A percentile compares a stretch with the other conserved stretches of the same genome.
These are phyloP conservation scores for Gymnoscopelus braueri DNA, from an alignment of 2,797 vertebrate genomes.

Conservation along the genomic window DNA sequence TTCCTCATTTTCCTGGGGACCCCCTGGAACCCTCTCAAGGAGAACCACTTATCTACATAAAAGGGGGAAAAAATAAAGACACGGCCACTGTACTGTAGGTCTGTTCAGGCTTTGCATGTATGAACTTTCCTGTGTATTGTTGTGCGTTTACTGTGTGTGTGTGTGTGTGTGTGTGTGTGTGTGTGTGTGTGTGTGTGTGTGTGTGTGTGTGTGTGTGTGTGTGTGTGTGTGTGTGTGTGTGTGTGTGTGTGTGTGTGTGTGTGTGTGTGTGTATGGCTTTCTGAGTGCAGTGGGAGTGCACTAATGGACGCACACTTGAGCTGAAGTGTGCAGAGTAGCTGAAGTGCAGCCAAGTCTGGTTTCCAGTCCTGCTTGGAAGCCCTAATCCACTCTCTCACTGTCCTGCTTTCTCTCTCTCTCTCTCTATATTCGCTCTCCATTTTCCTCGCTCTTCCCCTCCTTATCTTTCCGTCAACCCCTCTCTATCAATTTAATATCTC, in stretches of 20 bases:
- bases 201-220: constrained; percentile 12
- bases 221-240: constrained; percentile 18
- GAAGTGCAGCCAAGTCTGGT: constrained; percentile 82
- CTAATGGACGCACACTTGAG: constrained; percentile 84
- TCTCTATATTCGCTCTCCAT: constrained; percentile 49
- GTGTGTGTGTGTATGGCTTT: constrained; percentile 64
- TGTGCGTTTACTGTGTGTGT: not conserved
- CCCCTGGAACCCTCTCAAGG: too few relatives aligned
- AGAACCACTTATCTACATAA: too few relatives aligned
- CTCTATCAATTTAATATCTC: constrained; percentile 68
- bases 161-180: too few relatives aligned
- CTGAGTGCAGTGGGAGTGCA: constrained; percentile 76
- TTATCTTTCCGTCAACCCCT: constrained; percentile 39
- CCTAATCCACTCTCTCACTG: constrained; percentile 67
- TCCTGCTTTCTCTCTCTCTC: constrained; percentile 54
- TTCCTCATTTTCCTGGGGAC: too few relatives aligned
- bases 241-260: constrained; percentile 48
- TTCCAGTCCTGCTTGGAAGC: constrained; percentile 77
- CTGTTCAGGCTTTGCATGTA: constrained; percentile 53
- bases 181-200: not conserved
- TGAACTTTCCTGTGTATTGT: constrained; percentile 3
- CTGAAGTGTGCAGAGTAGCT: constrained; percentile 81
- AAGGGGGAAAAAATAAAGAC: not conserved
- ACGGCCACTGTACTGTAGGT: constrained; percentile 34
- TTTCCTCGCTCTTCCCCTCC: constrained; percentile 43